These are phyloP conservation scores for Python bivittatus DNA, from an alignment of 2,113 vertebrate species.

Conservation along the genomic window DNA sequence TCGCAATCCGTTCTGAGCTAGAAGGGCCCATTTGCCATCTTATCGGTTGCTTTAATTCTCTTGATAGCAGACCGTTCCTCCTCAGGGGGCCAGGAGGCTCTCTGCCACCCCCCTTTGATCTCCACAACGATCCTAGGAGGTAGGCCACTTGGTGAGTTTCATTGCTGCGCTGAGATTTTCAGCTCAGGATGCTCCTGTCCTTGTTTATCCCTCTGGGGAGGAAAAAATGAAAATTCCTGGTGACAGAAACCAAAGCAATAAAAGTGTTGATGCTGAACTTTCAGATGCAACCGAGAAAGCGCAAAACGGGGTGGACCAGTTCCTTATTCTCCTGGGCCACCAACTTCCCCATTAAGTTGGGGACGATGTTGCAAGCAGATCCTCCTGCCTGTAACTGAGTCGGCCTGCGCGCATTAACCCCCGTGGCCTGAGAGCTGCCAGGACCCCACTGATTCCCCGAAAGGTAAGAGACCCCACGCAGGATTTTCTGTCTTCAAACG, in stretches of 20 bases:
- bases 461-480: background rate
- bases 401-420: background rate
- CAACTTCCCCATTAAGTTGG: constrained; percentile 27
- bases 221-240: background rate
- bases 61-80: too few species aligned
- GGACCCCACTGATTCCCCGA: background rate
- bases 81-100: too few species aligned
- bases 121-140: background rate
- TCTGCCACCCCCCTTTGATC: too few species aligned
- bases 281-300: background rate
- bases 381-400: too few species aligned
- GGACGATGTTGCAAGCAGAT: background rate
- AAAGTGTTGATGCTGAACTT: too few species aligned
- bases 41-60: too few species aligned
- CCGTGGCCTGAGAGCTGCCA: background rate
- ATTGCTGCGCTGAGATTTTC: background rate
- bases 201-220: rapidly evolving
- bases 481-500: background rate
- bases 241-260: background rate
- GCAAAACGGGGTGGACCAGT: background rate
- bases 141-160: background rate
- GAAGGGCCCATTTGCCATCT: too few species aligned
- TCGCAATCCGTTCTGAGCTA: too few species aligned
- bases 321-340: background rate
- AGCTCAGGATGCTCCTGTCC: background rate